Evolutionary conservation across 2,113 vertebrate species (phyloP), one percentile per base, ranked within the genome.

Genomic region (Lichenostomus cassidix): DNA sequence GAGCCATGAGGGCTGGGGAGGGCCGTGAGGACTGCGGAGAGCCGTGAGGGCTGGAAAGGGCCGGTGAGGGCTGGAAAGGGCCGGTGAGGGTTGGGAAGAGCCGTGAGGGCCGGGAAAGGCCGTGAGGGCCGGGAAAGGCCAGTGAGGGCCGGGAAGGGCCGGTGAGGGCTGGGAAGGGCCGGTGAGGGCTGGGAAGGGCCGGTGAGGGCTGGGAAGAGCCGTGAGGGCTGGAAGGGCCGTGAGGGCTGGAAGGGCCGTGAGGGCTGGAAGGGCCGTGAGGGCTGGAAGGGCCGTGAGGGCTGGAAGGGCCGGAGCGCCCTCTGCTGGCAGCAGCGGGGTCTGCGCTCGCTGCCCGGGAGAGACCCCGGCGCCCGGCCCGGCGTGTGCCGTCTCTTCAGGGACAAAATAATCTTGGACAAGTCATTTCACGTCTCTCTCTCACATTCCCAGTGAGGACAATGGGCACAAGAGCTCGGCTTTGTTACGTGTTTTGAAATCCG

Each of bases 341-440:
- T 13, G 56, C 31, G 19, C 55, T 15, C 15, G 24, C 50, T 28
- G 50, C 53, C 16, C 29, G 29, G 53, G 31, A 29, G 53, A 18
- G 28, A 31, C 53, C 31, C 53, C 53, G 19, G 44, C 10, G 12
- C 28, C 44, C 12, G 59, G 15, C 68, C 7, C 6, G 69, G 37
- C 53, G 53, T 4, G 21, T 1, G 31, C 11, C 8, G 24, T 2
- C 28, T 1, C 20, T 33, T 9, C 1, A 11, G 2, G 49, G 12
- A 7, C 25, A 3, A 46, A 19, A 16, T 41, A 5, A 0, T 2
- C 52, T 28, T 1, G 20, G 31, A 9, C 20, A 1, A 15, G 15
- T 3, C 5, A 0, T 3, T 44, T 16, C 17, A 1, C 8, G 1
- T 0, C 28, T 15, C 33, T 31, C 9, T 7, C 39, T 23, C 28